Evolutionary conservation across 1,140 invertebrate species (phyloP).

Genomic region (Sycobia sp.): DNA sequence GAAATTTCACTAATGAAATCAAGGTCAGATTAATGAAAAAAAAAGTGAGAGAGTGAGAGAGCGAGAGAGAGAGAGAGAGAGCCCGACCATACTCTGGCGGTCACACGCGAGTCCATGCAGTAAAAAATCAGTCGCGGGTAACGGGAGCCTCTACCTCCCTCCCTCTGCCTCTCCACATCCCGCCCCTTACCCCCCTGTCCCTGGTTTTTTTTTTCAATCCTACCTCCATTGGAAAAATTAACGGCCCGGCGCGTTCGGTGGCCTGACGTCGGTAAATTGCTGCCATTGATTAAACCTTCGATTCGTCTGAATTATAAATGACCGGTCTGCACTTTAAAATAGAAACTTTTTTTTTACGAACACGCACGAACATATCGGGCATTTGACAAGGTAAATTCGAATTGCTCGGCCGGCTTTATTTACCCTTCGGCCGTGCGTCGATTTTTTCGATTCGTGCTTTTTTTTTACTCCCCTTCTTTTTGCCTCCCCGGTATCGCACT

Average conservation of each 20-base stretch:
- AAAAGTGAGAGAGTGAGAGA: not conserved
- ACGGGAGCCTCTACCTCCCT: not conserved
- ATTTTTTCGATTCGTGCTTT: too few species aligned
- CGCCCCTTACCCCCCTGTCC: not conserved
- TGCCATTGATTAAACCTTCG: constrained; percentile 32
- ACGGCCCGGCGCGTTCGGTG: constrained; percentile 16
- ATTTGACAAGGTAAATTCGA: constrained; percentile 27
- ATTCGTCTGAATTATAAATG: constrained; percentile 30
- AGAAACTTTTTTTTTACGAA: constrained; percentile 19
- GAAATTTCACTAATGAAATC: constrained; percentile 4
- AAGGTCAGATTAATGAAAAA: constrained; percentile 9
- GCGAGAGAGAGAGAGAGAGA: too few species aligned
- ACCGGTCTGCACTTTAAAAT: constrained; percentile 16
- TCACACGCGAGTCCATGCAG: not conserved
- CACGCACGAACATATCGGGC: not conserved
- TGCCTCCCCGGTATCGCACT: too few species aligned
- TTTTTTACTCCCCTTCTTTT: too few species aligned
- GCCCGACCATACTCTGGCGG: too few species aligned
- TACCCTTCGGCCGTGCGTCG: not conserved
- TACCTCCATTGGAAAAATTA: constrained; percentile 25
- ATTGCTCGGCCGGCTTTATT: constrained; percentile 17
- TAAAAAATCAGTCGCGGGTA: constrained; percentile 22
- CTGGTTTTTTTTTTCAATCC: constrained; percentile 10
- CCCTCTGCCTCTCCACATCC: too few species aligned
- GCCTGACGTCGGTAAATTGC: constrained; percentile 31